Evolutionary conservation across 1,140 invertebrate genomes (phyloP).

Genomic region (Asbolus verrucosus): DNA sequence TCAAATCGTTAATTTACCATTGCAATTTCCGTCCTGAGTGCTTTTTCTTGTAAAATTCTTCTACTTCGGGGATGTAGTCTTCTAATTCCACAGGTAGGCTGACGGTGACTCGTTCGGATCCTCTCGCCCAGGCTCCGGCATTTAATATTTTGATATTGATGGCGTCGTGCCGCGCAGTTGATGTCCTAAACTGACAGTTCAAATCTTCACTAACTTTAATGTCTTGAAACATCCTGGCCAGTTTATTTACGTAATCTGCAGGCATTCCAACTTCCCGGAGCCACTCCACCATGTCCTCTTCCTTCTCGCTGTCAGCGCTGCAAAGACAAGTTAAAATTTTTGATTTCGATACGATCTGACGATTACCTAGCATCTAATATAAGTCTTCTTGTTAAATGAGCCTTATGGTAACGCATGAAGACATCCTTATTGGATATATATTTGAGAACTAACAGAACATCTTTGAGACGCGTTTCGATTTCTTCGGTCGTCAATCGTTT

Average conservation of each 20-base stretch:
- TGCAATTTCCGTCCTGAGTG: slow-evolving; percentile 98
- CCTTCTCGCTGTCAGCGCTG: slow-evolving; percentile 98
- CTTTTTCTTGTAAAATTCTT: slow-evolving; percentile 95
- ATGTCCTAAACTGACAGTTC: slow-evolving; percentile 81
- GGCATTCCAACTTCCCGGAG: slow-evolving; percentile 97
- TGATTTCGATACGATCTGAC: not conserved
- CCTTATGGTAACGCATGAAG: slow-evolving; percentile 99
- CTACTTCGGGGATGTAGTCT: slow-evolving; percentile 98
- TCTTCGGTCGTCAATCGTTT: slow-evolving; percentile 98
- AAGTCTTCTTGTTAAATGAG: slow-evolving; percentile 93
- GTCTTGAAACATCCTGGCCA: slow-evolving; percentile 98
- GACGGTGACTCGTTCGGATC: slow-evolving; percentile 93
- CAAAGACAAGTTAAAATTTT: slow-evolving; percentile 35
- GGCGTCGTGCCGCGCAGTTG: slow-evolving; percentile 74
- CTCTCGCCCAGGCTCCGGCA: slow-evolving; percentile 97
- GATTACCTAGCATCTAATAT: slow-evolving; percentile 83
- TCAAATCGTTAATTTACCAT: slow-evolving; percentile 82
- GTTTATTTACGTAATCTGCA: slow-evolving; percentile 98
- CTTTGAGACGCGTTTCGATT: slow-evolving; percentile 92
- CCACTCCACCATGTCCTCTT: slow-evolving; percentile 99
- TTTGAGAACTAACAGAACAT: slow-evolving; percentile 96
- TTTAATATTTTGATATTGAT: slow-evolving; percentile 97
- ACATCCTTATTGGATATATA: slow-evolving; percentile 99
- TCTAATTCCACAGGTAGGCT: slow-evolving; percentile 97
- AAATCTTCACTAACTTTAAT: slow-evolving; percentile 99